Conservation (phyloP, 2,113 vertebrate species). For the Barnardius zonarius region DNA sequence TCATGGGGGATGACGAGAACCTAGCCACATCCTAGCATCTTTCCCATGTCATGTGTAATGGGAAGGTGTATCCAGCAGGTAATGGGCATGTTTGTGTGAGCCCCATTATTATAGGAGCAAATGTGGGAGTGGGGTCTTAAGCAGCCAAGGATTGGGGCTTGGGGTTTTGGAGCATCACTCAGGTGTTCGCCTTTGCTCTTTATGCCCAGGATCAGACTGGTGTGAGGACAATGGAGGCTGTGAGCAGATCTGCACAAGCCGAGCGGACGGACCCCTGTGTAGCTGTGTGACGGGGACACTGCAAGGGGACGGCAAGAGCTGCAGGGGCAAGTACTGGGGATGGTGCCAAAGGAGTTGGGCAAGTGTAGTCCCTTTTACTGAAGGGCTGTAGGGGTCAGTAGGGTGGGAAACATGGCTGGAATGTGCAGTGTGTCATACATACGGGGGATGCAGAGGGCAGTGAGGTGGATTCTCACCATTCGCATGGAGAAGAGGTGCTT, state of each 20-base stretch:
- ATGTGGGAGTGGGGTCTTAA: accelerated
- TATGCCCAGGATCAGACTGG: conserved; percentile 84
- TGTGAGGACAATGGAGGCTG: conserved; percentile 92
- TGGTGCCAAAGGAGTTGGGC: accelerated
- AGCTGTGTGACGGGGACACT: conserved; percentile 93
- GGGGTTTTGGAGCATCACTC: accelerated
- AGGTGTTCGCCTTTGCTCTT: neutral
- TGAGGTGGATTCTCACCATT: accelerated
- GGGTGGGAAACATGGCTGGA: accelerated
- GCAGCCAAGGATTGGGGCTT: accelerated
- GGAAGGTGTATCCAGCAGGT: neutral
- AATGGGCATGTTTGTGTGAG: accelerated
- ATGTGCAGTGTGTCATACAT: accelerated
- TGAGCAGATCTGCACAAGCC: conserved; percentile 95
- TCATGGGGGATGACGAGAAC: accelerated
- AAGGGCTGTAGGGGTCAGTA: accelerated
- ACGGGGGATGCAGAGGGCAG: neutral
- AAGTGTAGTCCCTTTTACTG: neutral
- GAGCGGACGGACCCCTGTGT: conserved; percentile 81
- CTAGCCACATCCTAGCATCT: accelerated
- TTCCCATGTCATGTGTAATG: accelerated
- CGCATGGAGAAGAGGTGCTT: no score
- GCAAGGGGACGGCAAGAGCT: conserved; percentile 88
- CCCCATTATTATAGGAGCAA: neutral
- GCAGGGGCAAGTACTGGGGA: conserved; percentile 73